phyloP scores from a whole-genome alignment of 2,888 invertebrate genomes.

The Enchytraeus crypticus region DNA sequence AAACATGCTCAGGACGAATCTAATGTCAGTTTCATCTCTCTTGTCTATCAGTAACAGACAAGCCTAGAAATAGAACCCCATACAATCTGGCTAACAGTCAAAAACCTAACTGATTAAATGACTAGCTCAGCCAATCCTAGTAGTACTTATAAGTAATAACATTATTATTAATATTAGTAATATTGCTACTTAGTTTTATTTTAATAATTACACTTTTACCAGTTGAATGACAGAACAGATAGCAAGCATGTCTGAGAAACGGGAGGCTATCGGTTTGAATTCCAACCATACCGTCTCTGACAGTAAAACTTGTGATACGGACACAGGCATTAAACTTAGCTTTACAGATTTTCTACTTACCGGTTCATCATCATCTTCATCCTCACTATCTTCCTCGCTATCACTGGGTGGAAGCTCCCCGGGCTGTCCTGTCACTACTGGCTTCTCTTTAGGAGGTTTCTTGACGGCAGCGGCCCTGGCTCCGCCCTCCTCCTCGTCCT shows the following conservation, averaged over 20 bases:
- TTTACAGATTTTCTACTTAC: background rate
- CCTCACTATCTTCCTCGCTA: conserved; percentile 43
- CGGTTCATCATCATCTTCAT: conserved; percentile 5
- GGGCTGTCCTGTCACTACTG: background rate
- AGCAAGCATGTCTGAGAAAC: too few relatives aligned
- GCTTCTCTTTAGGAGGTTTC: background rate
- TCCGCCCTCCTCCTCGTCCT: conserved; percentile 25
- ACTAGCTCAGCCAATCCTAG: background rate
- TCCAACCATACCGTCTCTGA: too few relatives aligned
- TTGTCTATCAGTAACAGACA: too few relatives aligned
- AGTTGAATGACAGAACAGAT: background rate
- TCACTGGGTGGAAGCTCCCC: background rate
- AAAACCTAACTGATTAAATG: background rate
- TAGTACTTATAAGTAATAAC: background rate
- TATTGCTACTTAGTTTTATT: background rate
- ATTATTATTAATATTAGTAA: background rate
- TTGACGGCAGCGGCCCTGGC: background rate
- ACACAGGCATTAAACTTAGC: too few relatives aligned
- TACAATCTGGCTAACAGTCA: background rate
- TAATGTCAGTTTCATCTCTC: too few relatives aligned
- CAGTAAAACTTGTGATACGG: too few relatives aligned
- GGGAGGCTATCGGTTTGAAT: too few relatives aligned
- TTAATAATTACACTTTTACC: background rate
- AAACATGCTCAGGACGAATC: too few relatives aligned
- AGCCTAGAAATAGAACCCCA: too few relatives aligned